Evolutionary conservation across 2,797 vertebrate genomes (phyloP).

Genomic region (Stomatorhinus walkeri): DNA sequence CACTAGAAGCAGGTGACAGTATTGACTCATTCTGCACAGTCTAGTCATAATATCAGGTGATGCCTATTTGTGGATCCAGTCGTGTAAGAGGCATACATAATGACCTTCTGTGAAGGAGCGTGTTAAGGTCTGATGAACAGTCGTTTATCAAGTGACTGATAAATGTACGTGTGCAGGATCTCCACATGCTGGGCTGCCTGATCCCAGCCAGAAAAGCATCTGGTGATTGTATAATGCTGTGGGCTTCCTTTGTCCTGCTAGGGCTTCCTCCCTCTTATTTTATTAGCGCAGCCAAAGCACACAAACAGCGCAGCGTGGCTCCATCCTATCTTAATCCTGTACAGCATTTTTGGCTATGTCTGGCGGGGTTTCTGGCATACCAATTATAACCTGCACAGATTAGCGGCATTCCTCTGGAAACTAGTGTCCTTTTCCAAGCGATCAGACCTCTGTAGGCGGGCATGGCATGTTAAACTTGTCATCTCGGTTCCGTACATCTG

Average conservation of each 20-base stretch:
- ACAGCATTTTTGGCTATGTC: neutral
- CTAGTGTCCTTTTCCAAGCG: neutral
- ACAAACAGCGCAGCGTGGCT: neutral
- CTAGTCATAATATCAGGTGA: neutral
- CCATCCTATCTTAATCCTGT: conserved; percentile 9
- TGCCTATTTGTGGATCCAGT: conserved; percentile 6
- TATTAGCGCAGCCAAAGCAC: neutral
- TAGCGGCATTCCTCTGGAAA: neutral
- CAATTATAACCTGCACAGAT: neutral
- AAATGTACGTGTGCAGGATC: neutral
- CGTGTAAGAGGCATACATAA: neutral
- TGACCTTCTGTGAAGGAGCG: conserved; percentile 1
- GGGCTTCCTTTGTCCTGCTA: neutral
- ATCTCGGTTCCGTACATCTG: neutral
- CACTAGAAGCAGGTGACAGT: neutral
- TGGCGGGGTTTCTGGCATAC: neutral
- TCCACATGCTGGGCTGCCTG: neutral
- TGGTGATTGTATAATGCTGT: neutral
- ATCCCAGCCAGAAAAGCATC: neutral
- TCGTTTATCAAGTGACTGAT: neutral
- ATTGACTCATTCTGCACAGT: neutral
- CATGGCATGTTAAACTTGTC: neutral
- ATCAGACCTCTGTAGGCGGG: neutral
- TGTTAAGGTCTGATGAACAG: conserved; percentile 1
- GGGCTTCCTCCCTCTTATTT: neutral